These are phyloP conservation scores for Antennarius maculatus DNA, from an alignment of 2,797 vertebrate genomes.

Conservation along the genomic window DNA sequence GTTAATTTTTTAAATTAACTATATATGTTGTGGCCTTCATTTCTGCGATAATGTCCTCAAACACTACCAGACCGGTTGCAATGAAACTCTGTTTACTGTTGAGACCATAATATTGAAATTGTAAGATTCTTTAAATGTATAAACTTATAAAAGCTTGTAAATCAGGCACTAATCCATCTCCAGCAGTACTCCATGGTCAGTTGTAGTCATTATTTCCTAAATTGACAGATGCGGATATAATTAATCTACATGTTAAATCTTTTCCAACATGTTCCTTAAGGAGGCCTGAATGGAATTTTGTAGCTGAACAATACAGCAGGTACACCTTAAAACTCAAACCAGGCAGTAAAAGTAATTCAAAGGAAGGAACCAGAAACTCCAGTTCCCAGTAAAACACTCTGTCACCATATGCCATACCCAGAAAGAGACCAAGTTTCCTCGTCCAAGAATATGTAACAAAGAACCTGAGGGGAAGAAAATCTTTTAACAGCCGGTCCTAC, in stretches of 20 bases:
- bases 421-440: conserved; percentile 23
- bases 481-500: conserved; percentile 25
- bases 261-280: background rate
- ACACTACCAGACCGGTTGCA: no score
- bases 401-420: background rate
- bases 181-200: no score
- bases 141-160: no score
- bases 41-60: no score
- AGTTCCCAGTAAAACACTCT: conserved; percentile 31
- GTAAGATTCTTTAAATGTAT: no score
- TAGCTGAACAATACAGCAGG: background rate
- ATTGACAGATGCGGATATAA: no score
- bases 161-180: no score
- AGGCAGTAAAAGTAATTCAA: background rate
- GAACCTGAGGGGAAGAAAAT: conserved; percentile 1
- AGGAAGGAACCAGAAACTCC: conserved; percentile 61
- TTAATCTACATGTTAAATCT: background rate
- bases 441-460: background rate
- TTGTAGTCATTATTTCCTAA: no score
- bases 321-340: background rate
- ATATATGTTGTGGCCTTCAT: no score
- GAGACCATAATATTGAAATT: no score
- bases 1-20: no score
- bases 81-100: no score
- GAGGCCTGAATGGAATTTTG: background rate